Evolutionary conservation across 2,113 vertebrate species (phyloP), one percentile per base, ranked within the genome.

Genomic region (Empidonax traillii): DNA sequence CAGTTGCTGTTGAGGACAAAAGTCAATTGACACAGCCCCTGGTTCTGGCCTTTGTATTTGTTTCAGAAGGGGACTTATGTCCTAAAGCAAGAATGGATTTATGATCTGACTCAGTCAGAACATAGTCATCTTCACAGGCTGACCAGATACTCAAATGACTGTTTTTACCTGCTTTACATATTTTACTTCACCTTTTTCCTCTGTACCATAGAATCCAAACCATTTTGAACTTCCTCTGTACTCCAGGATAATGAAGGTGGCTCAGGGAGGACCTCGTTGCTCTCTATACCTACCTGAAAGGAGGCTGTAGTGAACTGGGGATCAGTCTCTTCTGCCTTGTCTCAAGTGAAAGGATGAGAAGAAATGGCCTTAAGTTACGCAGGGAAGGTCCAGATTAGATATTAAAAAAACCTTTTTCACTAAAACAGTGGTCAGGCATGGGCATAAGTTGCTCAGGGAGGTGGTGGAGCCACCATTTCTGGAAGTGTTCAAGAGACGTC

Each of bases 391-490:
- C 62, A 65, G 27, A 31, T 31, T 43, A 43, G 27, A 13, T 30
- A 43, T 31, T 43, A 65, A 8, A 43, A 30, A 63, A 65, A 10
- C 4, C 22, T 43, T 30, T 46, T 61, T 68, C 53, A 53, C 2
- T 25, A 53, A 47, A 47, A 10, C 24, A 61, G n/a, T 30, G n/a
- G 19, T 39, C 19, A 53, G 39, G 8, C 16, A 61, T 25, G 46
- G 24, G 24, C 30, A 46, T 17, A 61, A 53, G 3, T 39, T 53
- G 9, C 39, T 24, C 28, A 21, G 46, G n/a, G 18, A 73, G 9
- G 9, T 33, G 21, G 12, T 44, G 4, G 16, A 53, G 20, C 53
- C 13, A 22, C n/a, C 0, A 0, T 68, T 41, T 75, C 77, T 61
- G 24, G 23, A 30, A 3, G 1, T 9, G 3, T 47, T 82, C 39